Conservation (phyloP, 2,113 vertebrate genomes). For the Rhinogobius similis region DNA sequence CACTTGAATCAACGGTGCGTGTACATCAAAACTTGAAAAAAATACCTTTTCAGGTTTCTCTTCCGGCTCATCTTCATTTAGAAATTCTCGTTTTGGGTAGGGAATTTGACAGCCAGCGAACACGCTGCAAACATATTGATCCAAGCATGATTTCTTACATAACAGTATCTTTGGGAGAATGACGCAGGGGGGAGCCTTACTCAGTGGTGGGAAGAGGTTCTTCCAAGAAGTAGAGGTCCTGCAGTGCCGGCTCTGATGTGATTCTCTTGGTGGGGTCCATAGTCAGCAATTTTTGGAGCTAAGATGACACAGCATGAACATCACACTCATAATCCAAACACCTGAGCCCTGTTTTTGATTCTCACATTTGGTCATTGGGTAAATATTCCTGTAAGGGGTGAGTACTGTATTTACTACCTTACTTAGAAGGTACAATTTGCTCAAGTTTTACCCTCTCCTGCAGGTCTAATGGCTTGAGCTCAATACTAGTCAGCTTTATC, state of each 20-base stretch:
- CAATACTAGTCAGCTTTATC: too few relatives aligned
- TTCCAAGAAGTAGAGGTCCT: conserved; percentile 96
- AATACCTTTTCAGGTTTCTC: conserved; percentile 97
- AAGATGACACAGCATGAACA: conserved; percentile 2
- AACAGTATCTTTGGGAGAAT: conserved; percentile 2
- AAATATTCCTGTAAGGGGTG: too few relatives aligned
- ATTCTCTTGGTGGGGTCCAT: conserved; percentile 99
- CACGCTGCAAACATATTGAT: conserved; percentile 80
- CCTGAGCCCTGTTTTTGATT: neutral
- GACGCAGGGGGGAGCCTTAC: conserved; percentile 73
- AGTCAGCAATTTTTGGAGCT: conserved; percentile 98
- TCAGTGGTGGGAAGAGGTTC: conserved; percentile 95
- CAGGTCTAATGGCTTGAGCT: too few relatives aligned
- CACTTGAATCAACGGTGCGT: neutral
- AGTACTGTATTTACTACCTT: too few relatives aligned
- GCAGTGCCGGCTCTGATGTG: conserved; percentile 95
- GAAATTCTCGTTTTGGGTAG: conserved; percentile 97
- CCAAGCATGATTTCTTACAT: neutral
- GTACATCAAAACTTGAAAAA: too few relatives aligned
- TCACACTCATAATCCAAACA: neutral
- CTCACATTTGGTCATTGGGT: too few relatives aligned
- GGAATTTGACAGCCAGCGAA: conserved; percentile 99
- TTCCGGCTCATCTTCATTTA: conserved; percentile 97
- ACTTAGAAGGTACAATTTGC: too few relatives aligned
- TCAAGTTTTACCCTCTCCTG: too few relatives aligned